These are phyloP conservation scores for Caranx melampygus DNA, from an alignment of 2,113 vertebrate genomes.

Conservation along the genomic window DNA sequence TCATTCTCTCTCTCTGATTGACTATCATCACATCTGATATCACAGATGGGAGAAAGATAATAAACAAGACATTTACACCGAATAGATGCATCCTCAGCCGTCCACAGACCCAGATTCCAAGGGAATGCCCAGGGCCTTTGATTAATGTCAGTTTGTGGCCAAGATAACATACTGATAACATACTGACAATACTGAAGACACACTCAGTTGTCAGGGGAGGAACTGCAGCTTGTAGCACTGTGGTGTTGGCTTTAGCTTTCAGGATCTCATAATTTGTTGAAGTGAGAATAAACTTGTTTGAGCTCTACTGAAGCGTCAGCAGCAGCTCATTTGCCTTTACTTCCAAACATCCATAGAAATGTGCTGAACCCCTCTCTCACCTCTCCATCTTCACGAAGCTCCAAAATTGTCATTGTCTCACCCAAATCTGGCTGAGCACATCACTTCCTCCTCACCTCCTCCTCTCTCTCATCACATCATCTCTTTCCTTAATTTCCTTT, in stretches of 20 bases:
- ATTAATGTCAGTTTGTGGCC: too few relatives aligned
- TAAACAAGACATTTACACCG: constrained; percentile 64
- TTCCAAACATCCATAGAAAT: background rate
- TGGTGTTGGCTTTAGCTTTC: too few relatives aligned
- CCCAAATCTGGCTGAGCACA: background rate
- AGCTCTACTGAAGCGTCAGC: too few relatives aligned
- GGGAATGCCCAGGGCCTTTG: too few relatives aligned
- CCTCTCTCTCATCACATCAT: background rate
- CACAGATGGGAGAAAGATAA: constrained; percentile 46
- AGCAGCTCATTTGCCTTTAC: background rate
- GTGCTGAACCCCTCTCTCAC: background rate
- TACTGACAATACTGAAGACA: too few relatives aligned
- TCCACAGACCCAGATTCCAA: background rate
- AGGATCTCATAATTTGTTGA: background rate
- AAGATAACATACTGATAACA: too few relatives aligned
- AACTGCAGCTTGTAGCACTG: too few relatives aligned
- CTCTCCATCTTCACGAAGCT: background rate
- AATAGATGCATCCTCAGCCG: constrained; percentile 7
- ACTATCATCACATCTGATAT: constrained; percentile 67
- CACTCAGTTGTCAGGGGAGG: too few relatives aligned
- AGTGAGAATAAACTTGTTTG: background rate
- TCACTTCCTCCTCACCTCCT: background rate
- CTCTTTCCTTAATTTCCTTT: background rate
- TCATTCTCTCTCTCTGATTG: constrained; percentile 35
- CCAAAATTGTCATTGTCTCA: background rate